These are phyloP conservation scores for Polypterus bichir DNA, from an alignment of 2,113 vertebrate species.

Conservation along the genomic window DNA sequence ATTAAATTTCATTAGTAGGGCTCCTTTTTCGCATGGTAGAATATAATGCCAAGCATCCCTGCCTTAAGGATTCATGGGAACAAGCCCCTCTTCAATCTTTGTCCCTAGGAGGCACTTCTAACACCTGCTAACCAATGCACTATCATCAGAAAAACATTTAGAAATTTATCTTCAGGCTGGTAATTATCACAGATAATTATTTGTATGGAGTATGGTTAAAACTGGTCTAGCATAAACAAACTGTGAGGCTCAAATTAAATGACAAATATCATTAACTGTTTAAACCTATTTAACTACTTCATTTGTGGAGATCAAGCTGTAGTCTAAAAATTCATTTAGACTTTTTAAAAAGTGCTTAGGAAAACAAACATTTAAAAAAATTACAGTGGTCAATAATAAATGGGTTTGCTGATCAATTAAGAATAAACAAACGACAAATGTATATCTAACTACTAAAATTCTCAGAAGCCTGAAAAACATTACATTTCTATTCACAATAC, in stretches of 20 bases:
- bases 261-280: conserved; percentile 86
- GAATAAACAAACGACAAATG: too few species aligned
- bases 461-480: too few species aligned
- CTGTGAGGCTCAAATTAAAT: conserved; percentile 82
- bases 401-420: too few species aligned
- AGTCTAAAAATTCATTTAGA: too few species aligned
- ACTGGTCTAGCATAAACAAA: conserved; percentile 99
- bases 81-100: conserved; percentile 87
- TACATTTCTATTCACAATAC: too few species aligned
- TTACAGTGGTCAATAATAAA: too few species aligned
- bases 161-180: conserved; percentile 94
- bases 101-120: conserved; percentile 97
- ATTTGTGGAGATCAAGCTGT: conserved; percentile 1
- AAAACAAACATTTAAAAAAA: too few species aligned
- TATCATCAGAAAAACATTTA: conserved; percentile 99
- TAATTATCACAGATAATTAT: conserved; percentile 98
- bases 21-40: conserved; percentile 53
- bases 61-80: conserved; percentile 65
- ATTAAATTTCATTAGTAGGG: conserved; percentile 70
- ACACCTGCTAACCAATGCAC: conserved; percentile 96
- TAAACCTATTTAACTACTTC: conserved; percentile 57
- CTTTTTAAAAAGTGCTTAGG: too few species aligned
- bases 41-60: conserved; percentile 62
- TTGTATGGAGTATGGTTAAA: conserved; percentile 96
- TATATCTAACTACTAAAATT: too few species aligned